phyloP scores from a whole-genome alignment of 2,888 invertebrate genomes.

The Thera obeliscata region DNA sequence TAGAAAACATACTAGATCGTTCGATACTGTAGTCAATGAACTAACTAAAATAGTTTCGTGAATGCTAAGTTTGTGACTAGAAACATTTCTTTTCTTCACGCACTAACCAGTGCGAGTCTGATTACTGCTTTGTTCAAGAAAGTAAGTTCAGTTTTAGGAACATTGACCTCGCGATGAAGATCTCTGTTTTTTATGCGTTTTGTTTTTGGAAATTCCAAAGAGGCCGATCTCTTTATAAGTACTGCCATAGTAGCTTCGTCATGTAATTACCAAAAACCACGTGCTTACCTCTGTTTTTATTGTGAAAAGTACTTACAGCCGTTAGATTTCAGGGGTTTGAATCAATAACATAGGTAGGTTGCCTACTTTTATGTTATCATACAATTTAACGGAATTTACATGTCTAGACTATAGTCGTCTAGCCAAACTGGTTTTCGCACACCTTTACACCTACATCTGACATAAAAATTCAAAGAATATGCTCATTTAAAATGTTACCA shows the following conservation, averaged over 20 bases:
- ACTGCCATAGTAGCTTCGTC: conserved; percentile 44
- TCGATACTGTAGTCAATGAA: conserved; percentile 2
- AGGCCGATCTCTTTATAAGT: conserved; percentile 49
- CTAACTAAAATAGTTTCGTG: conserved; percentile 5
- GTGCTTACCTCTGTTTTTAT: conserved; percentile 16
- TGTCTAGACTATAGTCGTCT: conserved; percentile 12
- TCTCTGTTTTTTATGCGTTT: conserved; percentile 58
- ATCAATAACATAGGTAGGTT: background rate
- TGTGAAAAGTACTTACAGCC: background rate
- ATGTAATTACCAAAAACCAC: conserved; percentile 30
- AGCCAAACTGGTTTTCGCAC: conserved; percentile 20
- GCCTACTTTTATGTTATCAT: conserved; percentile 1
- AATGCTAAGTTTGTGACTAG: conserved; percentile 17
- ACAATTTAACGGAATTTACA: conserved; percentile 22
- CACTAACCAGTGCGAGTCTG: conserved; percentile 38
- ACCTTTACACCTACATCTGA: conserved; percentile 5
- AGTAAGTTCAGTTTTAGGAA: conserved; percentile 44
- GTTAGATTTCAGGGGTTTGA: conserved; percentile 3
- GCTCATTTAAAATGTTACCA: conserved; percentile 7
- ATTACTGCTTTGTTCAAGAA: conserved; percentile 39
- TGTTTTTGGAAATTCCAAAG: conserved; percentile 65
- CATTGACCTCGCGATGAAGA: conserved; percentile 60
- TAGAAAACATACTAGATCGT: background rate
- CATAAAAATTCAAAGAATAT: conserved; percentile 7
- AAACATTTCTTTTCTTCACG: conserved; percentile 30